Evolutionary conservation across 2,113 vertebrate species (phyloP), one percentile per base, ranked within the genome.

Genomic region (Phainopepla nitens): DNA sequence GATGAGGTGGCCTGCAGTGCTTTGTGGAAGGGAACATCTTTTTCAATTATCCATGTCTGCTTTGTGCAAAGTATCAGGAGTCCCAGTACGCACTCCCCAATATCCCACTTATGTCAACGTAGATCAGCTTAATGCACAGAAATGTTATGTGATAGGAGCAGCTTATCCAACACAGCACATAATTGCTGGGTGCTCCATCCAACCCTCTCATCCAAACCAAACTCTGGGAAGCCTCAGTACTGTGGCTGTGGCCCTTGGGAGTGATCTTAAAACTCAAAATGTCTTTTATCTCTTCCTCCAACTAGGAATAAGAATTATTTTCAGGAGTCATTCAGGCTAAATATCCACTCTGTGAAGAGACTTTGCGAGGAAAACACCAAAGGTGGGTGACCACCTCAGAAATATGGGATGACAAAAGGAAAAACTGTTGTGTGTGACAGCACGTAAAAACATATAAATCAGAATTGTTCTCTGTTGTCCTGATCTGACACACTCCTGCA

Each of bases 1-100:
- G 90, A 77, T 56, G 71, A 77, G 94, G 60, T 80, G 71, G 64
- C 92, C 87, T 68, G 71, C 85, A 92, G 79, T 81, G 90, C 60
- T 87, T 60, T 71, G 88, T 64, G 41, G 64, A 93, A 89, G 22
- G 65, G 51, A 92, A 75, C 44, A 86, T 86, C 35, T 65, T 94
- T 95, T 93, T 73, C 85, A 92, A 36, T 95, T 96, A 94, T 49
- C 82, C 28, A 3, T 39, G 33, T 82, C 73, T 77, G 54, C 29
- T 56, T 19, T 77, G 76, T 94, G 64, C 57, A 64, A 86, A 76
- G 76, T 45, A 78, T 60, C 79, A 44, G 56, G 51, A 93, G 60
- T 62, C 85, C 71, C 80, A 54, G 68, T 51, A 29, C 0, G 0
- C 44, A 28, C 62, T 86, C n/a, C 92, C 51, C 76, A 68, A 10